Conservation (phyloP, 2,797 vertebrate genomes). For the Alectoris magna region DNA sequence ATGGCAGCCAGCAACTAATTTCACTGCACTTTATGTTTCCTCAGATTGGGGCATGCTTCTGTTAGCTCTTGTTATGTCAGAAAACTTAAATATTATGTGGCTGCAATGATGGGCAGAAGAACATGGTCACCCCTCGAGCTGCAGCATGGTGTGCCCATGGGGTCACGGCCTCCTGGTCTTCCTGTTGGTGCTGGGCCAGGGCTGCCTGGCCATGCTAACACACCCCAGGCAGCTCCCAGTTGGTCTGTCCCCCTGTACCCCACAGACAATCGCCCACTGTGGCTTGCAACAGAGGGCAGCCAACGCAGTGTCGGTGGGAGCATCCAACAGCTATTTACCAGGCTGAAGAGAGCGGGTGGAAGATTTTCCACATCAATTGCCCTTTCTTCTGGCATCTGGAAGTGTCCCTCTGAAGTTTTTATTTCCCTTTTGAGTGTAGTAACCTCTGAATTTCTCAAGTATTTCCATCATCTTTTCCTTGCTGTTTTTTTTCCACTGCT, state of each 20-base stretch:
- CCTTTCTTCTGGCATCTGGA: conserved; percentile 53
- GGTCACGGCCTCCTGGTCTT: conserved; percentile 68
- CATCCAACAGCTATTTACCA: conserved; percentile 58
- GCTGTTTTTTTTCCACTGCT: background rate
- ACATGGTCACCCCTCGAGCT: conserved; percentile 22
- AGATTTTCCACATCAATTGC: conserved; percentile 55
- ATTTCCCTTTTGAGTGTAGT: conserved; percentile 42
- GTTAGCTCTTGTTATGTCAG: background rate
- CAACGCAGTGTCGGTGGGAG: conserved; percentile 46
- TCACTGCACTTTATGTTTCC: background rate
- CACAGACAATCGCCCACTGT: conserved; percentile 50
- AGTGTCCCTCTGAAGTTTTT: conserved; percentile 41
- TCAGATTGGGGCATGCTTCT: background rate
- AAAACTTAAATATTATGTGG: background rate
- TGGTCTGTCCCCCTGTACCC: conserved; percentile 4
- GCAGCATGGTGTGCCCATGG: background rate
- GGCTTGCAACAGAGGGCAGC: background rate
- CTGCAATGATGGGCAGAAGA: background rate
- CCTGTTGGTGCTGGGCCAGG: conserved; percentile 77
- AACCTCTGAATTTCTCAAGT: conserved; percentile 44
- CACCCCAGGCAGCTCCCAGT: conserved; percentile 48
- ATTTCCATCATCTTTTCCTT: conserved; percentile 41
- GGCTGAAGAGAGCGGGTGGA: conserved; percentile 49
- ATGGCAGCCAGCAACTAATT: background rate
- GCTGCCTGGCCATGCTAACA: conserved; percentile 46